Base-by-base conservation (phyloP, 2,797 vertebrate species). In the Phalloptychus januarius region DNA sequence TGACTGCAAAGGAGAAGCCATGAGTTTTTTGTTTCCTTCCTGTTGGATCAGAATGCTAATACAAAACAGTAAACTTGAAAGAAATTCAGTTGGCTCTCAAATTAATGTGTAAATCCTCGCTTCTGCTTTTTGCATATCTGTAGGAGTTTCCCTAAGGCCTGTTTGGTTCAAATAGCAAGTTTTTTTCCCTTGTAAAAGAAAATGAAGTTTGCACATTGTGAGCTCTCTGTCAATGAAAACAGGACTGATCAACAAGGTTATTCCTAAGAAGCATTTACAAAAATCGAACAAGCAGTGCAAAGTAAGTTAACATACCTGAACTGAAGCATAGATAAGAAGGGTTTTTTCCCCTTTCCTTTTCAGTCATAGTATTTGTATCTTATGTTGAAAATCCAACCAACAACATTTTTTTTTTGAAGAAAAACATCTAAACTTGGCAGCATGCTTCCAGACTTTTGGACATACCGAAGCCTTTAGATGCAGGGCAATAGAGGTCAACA, bases 31-130 rank as follows among this genome's bases (percentile, higher is more conserved):
- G 7, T 36, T 44, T n/a, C 1, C 7, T 61, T 63, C 6, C 46
- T 79, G 61, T 74, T 61, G 56, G 80, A 72, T 72, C 71, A 74
- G 82, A 86, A 86, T 84, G 84, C 74, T 88, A 84, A 90, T 77
- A 73, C 18, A 40, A 76, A 54, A 44, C 72, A 83, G 25, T 69
- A 76, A 82, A 84, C 63, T 70, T 81, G 31, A 85, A 75, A 80
- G 40, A 86, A 74, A 48, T 77, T 67, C 38, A 54, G 16, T 52
- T 87, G 56, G 74, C 79, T 89, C 76, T 87, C 46, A 79, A 48
- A 74, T 85, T 54, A 86, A 80, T 70, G 77, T 86, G 84, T 52
- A 87, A 69, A 81, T 86, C 72, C n/a, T 63, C 45, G 44, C 74
- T 61, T 83, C 40, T 77, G 13, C 44, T 61, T 80, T 58, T 63